Evolutionary conservation across 2,797 vertebrate genomes (phyloP).

Genomic region (Enteromius anoplus): DNA sequence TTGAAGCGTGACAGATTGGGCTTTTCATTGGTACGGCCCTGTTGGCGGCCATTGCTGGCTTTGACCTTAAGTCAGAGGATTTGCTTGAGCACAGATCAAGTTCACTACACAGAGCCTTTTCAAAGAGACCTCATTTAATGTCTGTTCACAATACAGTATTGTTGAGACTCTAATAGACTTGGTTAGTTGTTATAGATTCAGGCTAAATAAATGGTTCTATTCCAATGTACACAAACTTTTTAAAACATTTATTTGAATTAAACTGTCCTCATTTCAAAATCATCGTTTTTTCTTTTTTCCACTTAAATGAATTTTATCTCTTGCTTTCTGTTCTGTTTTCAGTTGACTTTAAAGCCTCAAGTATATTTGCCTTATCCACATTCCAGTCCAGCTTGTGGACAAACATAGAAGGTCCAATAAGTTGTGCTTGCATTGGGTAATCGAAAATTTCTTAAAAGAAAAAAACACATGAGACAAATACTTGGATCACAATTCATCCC

Average conservation of each 20-base stretch:
- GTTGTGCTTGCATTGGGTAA: background rate
- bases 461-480: background rate
- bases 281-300: background rate
- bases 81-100: slow-evolving; percentile 19
- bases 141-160: background rate
- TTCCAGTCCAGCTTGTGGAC: background rate
- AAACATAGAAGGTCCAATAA: background rate
- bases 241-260: background rate
- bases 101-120: slow-evolving; percentile 15
- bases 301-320: background rate
- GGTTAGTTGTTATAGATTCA: background rate
- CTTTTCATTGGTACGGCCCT: slow-evolving; percentile 32
- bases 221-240: too few relatives aligned
- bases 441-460: background rate
- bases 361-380: background rate
- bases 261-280: background rate
- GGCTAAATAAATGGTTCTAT: too few relatives aligned
- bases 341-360: background rate
- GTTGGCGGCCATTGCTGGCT: slow-evolving; percentile 17
- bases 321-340: background rate
- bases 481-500: background rate
- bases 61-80: slow-evolving; percentile 14
- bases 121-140: slow-evolving; percentile 13
- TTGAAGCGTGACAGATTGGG: slow-evolving; percentile 46
- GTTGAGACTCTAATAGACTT: background rate